Evolutionary conservation across 2,888 invertebrate genomes (phyloP), one percentile per base, ranked within the genome.

Genomic region (Dastarcus helophoroides): DNA sequence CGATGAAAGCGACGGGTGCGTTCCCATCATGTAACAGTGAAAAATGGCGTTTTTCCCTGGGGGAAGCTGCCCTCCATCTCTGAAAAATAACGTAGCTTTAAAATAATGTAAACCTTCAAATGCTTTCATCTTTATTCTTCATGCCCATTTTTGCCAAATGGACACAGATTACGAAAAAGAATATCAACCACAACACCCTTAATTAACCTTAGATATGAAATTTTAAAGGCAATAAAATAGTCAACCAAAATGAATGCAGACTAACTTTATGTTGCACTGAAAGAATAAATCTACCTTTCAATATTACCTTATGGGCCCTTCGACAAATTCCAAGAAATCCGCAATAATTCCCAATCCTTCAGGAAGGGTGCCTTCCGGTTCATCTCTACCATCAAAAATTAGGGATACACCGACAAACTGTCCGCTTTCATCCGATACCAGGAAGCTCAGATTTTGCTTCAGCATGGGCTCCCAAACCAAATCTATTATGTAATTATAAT

Each of bases 1-100:
- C 0, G 82, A 54, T 33, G 64, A 68, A 22, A 88, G 58, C 0
- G 67, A 58, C 7, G 71, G 65, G 37, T 71, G 71, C 0, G 85
- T 88, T 2, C 80, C 83, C 84, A 89, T 85, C 86, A 89, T 88
- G 56, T 83, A 86, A 1, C 79, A 78, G 50, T 89, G 86, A 1
- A 88, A 65, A 23, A 88, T 71, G 44, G 73, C 66, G n/a, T 77
- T 77, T 40, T 68, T 62, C 10, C 75, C 79, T 42, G 67, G 61
- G 0, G 79, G 78, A 17, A 6, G 6, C n/a, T 17, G 6, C 19
- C n/a, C n/a, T 17, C 19, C 6, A 17, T n/a, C n/a, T n/a, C n/a
- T n/a, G n/a, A n/a, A n/a, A n/a, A n/a, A n/a, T n/a, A n/a, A n/a
- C n/a, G n/a, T n/a, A n/a, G n/a, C n/a, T n/a, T n/a, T n/a, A n/a